A percentile compares a stretch with the other conserved stretches of the same genome.
Evolutionary conservation across 2,113 vertebrate species (phyloP).

Genomic region (Saguinus imperator): DNA sequence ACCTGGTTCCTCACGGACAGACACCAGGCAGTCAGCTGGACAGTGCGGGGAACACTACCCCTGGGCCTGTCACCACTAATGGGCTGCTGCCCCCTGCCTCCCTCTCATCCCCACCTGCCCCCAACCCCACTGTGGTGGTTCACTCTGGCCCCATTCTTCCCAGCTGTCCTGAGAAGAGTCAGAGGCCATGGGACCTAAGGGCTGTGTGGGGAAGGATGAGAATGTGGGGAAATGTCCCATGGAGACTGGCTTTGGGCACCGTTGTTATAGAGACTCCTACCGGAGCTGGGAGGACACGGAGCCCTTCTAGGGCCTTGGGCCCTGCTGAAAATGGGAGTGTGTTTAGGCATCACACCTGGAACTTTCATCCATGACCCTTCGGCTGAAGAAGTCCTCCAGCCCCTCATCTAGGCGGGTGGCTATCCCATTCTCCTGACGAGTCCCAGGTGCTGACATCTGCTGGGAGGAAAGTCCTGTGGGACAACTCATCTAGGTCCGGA

Average conservation of each 20-base stretch:
- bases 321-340: neutral
- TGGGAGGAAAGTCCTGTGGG: neutral
- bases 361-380: slow-evolving; percentile 90
- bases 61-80: neutral
- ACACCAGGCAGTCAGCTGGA: neutral
- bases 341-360: slow-evolving; percentile 78
- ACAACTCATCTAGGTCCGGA: neutral
- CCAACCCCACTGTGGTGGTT: neutral
- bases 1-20: neutral
- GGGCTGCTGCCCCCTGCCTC: neutral
- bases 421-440: slow-evolving; percentile 88
- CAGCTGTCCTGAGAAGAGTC: neutral
- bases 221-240: neutral
- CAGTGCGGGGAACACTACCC: neutral
- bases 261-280: neutral
- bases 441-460: slow-evolving; percentile 69
- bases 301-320: neutral
- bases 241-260: neutral
- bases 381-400: slow-evolving; percentile 93
- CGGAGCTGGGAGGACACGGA: neutral
- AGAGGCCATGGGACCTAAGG: neutral
- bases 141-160: neutral
- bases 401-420: slow-evolving; percentile 90
- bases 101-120: too few species aligned
- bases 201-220: neutral